phyloP scores from a whole-genome alignment of 2,797 vertebrate species.

The Helarctos malayanus region DNA sequence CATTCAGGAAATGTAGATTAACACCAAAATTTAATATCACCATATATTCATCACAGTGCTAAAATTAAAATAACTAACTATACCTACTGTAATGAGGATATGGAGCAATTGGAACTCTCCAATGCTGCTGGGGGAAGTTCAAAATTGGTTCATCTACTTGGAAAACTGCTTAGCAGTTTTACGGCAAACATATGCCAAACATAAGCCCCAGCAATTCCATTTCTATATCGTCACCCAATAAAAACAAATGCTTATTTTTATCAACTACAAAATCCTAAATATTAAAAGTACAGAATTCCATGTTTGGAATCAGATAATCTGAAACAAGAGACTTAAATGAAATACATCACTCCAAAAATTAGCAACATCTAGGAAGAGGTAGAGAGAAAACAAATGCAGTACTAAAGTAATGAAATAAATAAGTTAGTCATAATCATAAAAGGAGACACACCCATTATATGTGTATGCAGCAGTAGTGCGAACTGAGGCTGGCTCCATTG shows the following conservation, averaged over 20 bases:
- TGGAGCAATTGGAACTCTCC: neutral
- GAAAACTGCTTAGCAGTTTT: conserved; percentile 37
- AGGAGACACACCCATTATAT: neutral
- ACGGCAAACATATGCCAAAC: neutral
- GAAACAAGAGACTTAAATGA: conserved; percentile 27
- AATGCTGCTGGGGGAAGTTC: neutral
- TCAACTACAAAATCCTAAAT: neutral
- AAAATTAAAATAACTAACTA: conserved; percentile 34
- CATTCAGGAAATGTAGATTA: conserved; percentile 2
- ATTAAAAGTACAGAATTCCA: neutral
- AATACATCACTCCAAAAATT: neutral
- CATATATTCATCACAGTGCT: neutral
- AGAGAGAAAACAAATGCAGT: conserved; percentile 1
- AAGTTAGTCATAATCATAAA: neutral
- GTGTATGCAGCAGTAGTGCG: neutral
- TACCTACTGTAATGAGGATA: neutral
- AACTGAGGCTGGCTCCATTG: neutral
- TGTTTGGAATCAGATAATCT: neutral
- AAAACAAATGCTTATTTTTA: conserved; percentile 32
- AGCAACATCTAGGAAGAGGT: neutral
- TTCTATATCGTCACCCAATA: conserved; percentile 18
- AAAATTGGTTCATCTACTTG: neutral
- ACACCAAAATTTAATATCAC: conserved; percentile 26
- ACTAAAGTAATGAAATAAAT: conserved; percentile 15
- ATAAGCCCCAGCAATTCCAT: conserved; percentile 48